phyloP scores from a whole-genome alignment of 2,888 invertebrate genomes.

The Mamestra brassicae region DNA sequence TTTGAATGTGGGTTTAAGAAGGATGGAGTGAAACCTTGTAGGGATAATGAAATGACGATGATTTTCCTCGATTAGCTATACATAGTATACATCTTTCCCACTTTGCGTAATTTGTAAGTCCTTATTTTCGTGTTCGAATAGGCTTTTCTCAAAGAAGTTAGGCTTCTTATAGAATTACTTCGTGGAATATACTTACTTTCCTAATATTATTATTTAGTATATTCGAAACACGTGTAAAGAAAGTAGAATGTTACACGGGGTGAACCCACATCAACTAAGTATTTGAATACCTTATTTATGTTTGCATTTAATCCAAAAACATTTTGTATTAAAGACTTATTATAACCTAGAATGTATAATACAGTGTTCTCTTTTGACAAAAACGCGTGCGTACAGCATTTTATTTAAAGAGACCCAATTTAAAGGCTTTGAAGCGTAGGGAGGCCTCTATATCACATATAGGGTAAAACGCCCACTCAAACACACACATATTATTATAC shows the following conservation, averaged over 20 bases:
- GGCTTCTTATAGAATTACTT: constrained; percentile 7
- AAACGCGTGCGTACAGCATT: constrained; percentile 72
- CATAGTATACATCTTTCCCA: too few species aligned
- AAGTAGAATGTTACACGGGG: constrained; percentile 4
- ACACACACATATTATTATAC: constrained; percentile 74
- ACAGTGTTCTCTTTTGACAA: constrained; percentile 71
- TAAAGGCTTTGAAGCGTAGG: constrained; percentile 85
- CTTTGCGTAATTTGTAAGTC: not conserved
- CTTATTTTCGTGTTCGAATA: not conserved
- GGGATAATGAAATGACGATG: too few species aligned
- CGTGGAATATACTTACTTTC: not conserved
- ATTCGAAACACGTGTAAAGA: constrained; percentile 45
- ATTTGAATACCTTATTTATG: constrained; percentile 27
- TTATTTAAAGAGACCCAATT: constrained; percentile 89
- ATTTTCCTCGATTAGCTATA: too few species aligned
- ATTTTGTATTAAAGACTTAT: constrained; percentile 55
- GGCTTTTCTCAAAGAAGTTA: not conserved
- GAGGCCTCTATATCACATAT: constrained; percentile 82
- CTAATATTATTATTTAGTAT: constrained; percentile 2
- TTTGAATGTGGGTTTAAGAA: not conserved
- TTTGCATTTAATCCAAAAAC: constrained; percentile 44
- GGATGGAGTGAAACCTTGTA: not conserved
- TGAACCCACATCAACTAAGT: constrained; percentile 6
- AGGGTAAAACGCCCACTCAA: constrained; percentile 82
- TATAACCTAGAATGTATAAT: constrained; percentile 49